Base-by-base conservation (phyloP, 2,888 invertebrate species). In the Rhyacophila evoluta region DNA sequence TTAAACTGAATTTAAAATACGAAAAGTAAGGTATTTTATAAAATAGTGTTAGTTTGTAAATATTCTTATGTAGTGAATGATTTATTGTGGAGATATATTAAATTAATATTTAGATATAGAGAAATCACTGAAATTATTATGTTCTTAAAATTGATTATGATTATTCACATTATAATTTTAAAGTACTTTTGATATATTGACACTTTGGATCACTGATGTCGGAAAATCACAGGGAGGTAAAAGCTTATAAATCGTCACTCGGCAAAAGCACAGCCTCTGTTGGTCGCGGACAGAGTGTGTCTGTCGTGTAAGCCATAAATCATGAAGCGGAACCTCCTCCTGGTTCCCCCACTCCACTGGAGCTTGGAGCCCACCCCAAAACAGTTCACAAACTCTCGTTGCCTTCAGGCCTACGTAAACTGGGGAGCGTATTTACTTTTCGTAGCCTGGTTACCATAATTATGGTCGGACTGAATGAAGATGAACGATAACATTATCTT, bases 291-390 rank as follows among this genome's bases (percentile, higher is more conserved):
- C 55, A 55, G 55, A 55, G 55, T 55, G 55, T 77, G 33, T 39
- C 69, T 28, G 76, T 70, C 69, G 79, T 78, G 67, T 80, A 80
- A 77, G 68, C 80, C 80, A 78, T 78, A 75, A 81, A 78, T 80
- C 77, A 74, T 79, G 55, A 19, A 19, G 55, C 55, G 55, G 55
- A 55, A 55, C 55, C 55, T 25, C 72, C 70, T 67, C 70, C 19
- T 10, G 38, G 70, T 72, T 41, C 41, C 74, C 55, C 55, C 25
- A 55, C 55, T 55, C 55, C 55, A 25, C 25, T 33, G 6, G 29
- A 33, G 29, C 8, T 19, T 55, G 19, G 55, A 55, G 19, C 2
- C 55, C 55, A 55, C 55, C 55, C 55, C 55, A 55, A 55, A 55
- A 55, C 15, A 19, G 55, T 19, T 55, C 55, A 55, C 55, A 55